A percentile compares a stretch with the other conserved stretches of the same genome.
These are phyloP conservation scores for Papilio elwesi DNA, from an alignment of 2,888 invertebrate species.

Conservation along the genomic window DNA sequence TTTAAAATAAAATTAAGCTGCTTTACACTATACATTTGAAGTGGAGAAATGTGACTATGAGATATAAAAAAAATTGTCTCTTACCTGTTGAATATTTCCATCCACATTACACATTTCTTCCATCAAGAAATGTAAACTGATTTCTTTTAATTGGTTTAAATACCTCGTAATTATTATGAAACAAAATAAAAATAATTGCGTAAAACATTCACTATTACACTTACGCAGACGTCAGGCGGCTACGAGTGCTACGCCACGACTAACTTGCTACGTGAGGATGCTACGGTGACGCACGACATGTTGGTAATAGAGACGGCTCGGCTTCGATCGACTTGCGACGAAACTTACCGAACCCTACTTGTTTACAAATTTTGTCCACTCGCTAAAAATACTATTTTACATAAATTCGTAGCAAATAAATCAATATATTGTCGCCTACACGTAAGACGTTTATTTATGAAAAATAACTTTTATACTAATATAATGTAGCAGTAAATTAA, in stretches of 20 bases:
- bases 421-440: neutral
- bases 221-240: conserved; percentile 43
- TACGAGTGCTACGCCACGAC: conserved; percentile 73
- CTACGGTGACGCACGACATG: conserved; percentile 51
- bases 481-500: too few species aligned
- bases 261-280: conserved; percentile 67
- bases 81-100: neutral
- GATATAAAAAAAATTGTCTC: neutral
- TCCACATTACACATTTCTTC: neutral
- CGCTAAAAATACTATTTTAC: conserved; percentile 26
- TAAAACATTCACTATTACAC: conserved; percentile 42
- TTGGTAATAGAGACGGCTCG: conserved; percentile 59
- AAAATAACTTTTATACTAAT: neutral
- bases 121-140: neutral
- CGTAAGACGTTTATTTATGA: neutral
- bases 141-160: neutral
- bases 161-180: neutral
- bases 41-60: neutral
- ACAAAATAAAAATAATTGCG: conserved; percentile 29
- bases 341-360: conserved; percentile 65
- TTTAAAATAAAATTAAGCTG: too few species aligned
- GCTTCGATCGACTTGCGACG: conserved; percentile 61
- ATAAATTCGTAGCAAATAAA: conserved; percentile 10
- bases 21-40: neutral
- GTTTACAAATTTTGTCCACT: conserved; percentile 53